Evolutionary conservation across 2,888 invertebrate species (phyloP).

Genomic region (Spodoptera picta): DNA sequence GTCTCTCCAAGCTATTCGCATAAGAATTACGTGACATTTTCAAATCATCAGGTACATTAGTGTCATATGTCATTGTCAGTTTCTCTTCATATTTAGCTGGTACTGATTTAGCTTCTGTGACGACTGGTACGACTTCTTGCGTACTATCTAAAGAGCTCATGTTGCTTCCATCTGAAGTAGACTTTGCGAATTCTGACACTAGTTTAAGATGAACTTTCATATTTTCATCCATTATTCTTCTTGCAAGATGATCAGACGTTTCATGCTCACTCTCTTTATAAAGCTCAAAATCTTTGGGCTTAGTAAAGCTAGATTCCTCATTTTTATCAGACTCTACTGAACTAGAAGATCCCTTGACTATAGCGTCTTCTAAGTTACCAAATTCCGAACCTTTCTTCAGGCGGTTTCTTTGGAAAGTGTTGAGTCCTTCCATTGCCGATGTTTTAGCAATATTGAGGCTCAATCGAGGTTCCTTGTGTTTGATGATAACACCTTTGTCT

Average conservation of each 20-base stretch:
- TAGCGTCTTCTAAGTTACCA: constrained; percentile 93
- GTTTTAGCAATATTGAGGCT: constrained; percentile 85
- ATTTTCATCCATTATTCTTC: constrained; percentile 85
- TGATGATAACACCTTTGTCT: constrained; percentile 74
- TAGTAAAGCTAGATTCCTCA: constrained; percentile 70
- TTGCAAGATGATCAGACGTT: constrained; percentile 83
- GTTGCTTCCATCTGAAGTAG: constrained; percentile 83
- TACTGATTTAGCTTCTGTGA: constrained; percentile 64
- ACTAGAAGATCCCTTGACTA: constrained; percentile 87
- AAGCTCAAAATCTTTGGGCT: constrained; percentile 68
- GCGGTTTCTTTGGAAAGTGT: constrained; percentile 91
- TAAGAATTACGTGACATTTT: constrained; percentile 90
- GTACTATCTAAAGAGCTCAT: constrained; percentile 80
- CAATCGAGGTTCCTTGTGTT: constrained; percentile 89
- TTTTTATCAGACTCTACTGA: constrained; percentile 82
- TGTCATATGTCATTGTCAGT: constrained; percentile 84
- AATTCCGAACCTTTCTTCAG: constrained; percentile 93
- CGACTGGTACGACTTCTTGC: constrained; percentile 69
- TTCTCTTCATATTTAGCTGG: constrained; percentile 82
- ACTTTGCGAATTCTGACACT: constrained; percentile 85
- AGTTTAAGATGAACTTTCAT: constrained; percentile 85
- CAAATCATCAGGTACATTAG: constrained; percentile 90
- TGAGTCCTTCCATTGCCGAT: constrained; percentile 90
- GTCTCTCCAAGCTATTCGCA: constrained; percentile 89
- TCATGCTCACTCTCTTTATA: constrained; percentile 76